phyloP scores from a whole-genome alignment of 2,797 vertebrate species.

The Phrynocephalus guinanensis region DNA sequence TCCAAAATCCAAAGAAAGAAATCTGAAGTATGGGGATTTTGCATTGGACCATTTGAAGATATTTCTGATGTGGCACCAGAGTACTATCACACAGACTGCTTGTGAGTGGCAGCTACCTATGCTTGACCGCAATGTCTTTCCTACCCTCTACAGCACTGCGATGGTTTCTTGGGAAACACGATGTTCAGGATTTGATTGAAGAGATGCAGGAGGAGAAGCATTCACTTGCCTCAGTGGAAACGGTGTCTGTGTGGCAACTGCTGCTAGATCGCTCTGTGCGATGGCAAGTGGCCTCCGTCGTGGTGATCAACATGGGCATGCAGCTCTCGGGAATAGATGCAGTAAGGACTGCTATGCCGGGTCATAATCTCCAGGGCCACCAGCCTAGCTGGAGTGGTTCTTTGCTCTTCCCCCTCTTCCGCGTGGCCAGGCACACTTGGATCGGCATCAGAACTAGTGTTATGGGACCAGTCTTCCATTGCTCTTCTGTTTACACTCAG shows the following conservation, averaged over 20 bases:
- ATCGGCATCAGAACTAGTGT: no score
- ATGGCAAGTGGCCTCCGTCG: constrained; percentile 88
- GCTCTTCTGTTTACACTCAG: background rate
- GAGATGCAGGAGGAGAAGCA: constrained; percentile 90
- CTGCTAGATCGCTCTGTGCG: constrained; percentile 80
- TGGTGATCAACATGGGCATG: constrained; percentile 88
- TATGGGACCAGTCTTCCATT: no score
- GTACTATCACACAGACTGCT: no score
- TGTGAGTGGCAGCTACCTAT: background rate
- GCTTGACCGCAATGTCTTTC: fast-evolving
- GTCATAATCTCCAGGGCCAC: fast-evolving
- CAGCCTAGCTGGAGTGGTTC: background rate
- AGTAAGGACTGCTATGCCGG: constrained; percentile 67
- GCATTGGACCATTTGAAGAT: background rate
- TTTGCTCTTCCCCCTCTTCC: background rate
- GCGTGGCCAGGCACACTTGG: no score
- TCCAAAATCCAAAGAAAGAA: background rate
- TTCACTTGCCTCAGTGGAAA: constrained; percentile 81
- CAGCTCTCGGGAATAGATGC: constrained; percentile 93
- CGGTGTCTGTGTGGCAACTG: constrained; percentile 80
- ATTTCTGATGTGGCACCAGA: background rate
- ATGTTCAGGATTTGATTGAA: constrained; percentile 84
- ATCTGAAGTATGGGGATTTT: background rate
- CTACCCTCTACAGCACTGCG: constrained; percentile 78
- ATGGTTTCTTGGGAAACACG: constrained; percentile 77